Base-by-base conservation (phyloP, 2,888 invertebrate genomes). In the Lomographa bimaculata region DNA sequence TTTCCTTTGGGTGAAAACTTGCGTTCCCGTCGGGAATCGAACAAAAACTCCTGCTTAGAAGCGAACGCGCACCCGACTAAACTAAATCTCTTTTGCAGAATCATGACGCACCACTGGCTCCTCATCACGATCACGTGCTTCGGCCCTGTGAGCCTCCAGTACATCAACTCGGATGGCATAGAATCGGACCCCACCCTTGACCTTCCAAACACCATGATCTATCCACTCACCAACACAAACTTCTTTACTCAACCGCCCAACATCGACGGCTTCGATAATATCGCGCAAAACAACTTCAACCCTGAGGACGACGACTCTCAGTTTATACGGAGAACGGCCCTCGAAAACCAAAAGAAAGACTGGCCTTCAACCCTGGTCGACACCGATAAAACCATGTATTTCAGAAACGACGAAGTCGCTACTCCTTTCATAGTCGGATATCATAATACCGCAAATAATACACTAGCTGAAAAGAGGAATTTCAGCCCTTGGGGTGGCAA, bases 401-500 rank as follows among this genome's bases (percentile, higher is more conserved):
- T 69, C 5, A 57, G 47, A n/a, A 70, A 56, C 34, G 71, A 71
- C 1, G 74, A 67, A 0, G 40, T 39, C 2, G 57, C 43, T 0
- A 60, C 33, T 7, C 67, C 71, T 0, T 67, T 70, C 17, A 16
- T 71, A 1, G 5, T 35, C 2, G 19, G 16, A n/a, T 21, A 35
- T 5, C 62, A 70, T 4, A 71, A 70, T 0, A 80, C 80, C 23
- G 57, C 55, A 0, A 75, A 71, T 0, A 60, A 71, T 3, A 51
- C 50, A 0, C 35, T 61, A 0, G 53, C 62, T 11, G 76, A 76
- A 1, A 87, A 86, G 51, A 75, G 64, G 40, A 83, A 76, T 47
- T 87, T 89, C 34, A 89, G 87, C 19, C 89, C 87, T 0, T 89
- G 87, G 89, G 87, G 89, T 1, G 89, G 89, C 0, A 87, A 87